These are phyloP conservation scores for Paramormyrops hopkinsi DNA, from an alignment of 2,797 vertebrate genomes.

Conservation along the genomic window DNA sequence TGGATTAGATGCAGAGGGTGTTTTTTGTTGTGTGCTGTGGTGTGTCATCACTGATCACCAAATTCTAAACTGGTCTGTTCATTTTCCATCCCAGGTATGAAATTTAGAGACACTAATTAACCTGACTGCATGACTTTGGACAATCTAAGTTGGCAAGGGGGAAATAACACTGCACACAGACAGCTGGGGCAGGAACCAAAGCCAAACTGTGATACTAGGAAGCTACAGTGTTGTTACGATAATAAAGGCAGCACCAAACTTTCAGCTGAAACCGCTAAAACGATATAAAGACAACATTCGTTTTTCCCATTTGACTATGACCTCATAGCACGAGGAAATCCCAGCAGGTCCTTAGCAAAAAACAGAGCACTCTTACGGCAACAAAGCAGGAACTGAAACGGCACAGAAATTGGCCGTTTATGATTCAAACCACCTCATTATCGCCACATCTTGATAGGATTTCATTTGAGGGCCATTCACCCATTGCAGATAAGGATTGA, in stretches of 20 bases:
- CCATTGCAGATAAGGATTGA: conserved; percentile 35
- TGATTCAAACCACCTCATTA: conserved; percentile 6
- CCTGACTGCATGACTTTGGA: background rate
- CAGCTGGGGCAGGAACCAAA: background rate
- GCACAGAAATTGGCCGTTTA: background rate
- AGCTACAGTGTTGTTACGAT: background rate
- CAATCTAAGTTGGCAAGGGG: background rate
- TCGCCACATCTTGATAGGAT: conserved; percentile 3
- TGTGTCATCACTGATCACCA: background rate
- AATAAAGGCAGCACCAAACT: background rate
- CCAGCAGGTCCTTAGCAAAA: background rate
- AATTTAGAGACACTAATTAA: background rate
- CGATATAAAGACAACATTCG: background rate
- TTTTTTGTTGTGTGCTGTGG: background rate
- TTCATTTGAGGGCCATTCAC: conserved; percentile 22
- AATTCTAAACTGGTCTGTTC: background rate
- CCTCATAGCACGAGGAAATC: background rate
- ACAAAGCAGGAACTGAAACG: background rate
- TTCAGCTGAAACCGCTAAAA: background rate
- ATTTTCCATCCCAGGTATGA: background rate
- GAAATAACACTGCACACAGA: background rate
- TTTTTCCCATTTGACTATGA: background rate
- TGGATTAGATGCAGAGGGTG: background rate
- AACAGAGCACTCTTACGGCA: background rate
- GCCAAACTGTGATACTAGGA: background rate